A percentile compares a stretch with the other conserved stretches of the same genome.
phyloP scores from a whole-genome alignment of 2,113 vertebrate genomes.

The Atherinomorus stipes region DNA sequence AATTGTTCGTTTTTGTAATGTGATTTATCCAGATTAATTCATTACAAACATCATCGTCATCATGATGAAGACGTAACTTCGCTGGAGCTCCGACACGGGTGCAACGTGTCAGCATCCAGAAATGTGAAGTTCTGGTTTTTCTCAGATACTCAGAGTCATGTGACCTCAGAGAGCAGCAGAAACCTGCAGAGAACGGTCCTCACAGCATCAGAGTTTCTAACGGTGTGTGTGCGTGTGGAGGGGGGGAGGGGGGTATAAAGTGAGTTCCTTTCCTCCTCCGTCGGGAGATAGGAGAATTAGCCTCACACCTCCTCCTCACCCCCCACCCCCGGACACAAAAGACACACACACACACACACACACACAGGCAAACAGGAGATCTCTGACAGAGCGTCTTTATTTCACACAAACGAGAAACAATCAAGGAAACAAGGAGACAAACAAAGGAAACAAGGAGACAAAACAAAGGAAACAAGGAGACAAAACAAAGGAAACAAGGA shows the following conservation, averaged over 20 bases:
- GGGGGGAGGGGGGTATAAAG: too few species aligned
- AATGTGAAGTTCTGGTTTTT: too few species aligned
- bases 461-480: slow-evolving; percentile 6
- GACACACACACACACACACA: neutral
- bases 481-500: neutral
- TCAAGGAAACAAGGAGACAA: neutral
- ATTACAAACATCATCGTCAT: too few species aligned
- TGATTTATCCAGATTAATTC: too few species aligned
- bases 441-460: neutral
- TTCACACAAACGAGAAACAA: slow-evolving; percentile 9
- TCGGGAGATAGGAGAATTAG: slow-evolving; percentile 54
- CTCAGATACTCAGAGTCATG: too few species aligned
- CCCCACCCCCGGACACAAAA: slow-evolving; percentile 10
- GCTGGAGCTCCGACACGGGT: too few species aligned
- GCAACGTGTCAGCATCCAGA: too few species aligned
- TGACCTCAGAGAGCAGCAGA: too few species aligned
- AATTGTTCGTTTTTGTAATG: too few species aligned
- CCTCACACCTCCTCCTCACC: slow-evolving; percentile 4
- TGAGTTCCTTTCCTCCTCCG: slow-evolving; percentile 56
- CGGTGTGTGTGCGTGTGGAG: neutral
- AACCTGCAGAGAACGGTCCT: too few species aligned
- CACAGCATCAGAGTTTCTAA: neutral
- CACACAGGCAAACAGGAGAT: neutral
- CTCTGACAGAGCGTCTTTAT: slow-evolving; percentile 3
- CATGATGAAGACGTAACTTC: too few species aligned